phyloP scores from a whole-genome alignment of 2,797 vertebrate species.

The Myoxocephalus aenaeus region DNA sequence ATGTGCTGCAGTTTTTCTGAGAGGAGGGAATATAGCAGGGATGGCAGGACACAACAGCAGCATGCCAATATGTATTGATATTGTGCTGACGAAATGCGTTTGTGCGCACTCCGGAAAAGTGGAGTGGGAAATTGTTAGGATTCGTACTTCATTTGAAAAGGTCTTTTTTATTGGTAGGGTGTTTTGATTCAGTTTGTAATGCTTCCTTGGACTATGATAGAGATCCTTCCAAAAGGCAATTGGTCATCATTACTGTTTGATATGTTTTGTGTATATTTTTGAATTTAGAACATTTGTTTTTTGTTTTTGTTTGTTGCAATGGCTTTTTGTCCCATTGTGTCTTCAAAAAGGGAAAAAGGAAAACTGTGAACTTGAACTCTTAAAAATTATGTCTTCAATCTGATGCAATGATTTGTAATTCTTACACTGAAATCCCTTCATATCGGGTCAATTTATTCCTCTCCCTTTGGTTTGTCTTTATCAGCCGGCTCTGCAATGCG shows the following conservation, averaged over 20 bases:
- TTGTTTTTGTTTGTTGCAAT: slow-evolving; percentile 18
- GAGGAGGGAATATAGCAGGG: slow-evolving; percentile 61
- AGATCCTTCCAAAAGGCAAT: slow-evolving; percentile 47
- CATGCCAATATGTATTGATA: slow-evolving; percentile 78
- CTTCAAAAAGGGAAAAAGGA: background rate
- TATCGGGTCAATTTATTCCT: slow-evolving; percentile 19
- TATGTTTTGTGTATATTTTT: slow-evolving; percentile 51
- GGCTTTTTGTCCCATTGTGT: slow-evolving; percentile 29
- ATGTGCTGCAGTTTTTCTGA: slow-evolving; percentile 66
- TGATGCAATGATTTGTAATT: slow-evolving; percentile 70
- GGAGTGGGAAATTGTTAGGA: slow-evolving; percentile 54
- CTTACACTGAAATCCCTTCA: slow-evolving; percentile 26
- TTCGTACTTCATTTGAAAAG: slow-evolving; percentile 65
- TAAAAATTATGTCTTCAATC: slow-evolving; percentile 33
- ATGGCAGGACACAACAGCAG: slow-evolving; percentile 73
- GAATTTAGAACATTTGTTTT: background rate
- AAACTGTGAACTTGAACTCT: slow-evolving; percentile 48
- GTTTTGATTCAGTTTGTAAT: slow-evolving; percentile 64
- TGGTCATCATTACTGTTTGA: slow-evolving; percentile 70
- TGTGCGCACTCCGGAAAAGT: slow-evolving; percentile 42
- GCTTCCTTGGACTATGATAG: slow-evolving; percentile 57
- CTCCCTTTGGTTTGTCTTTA: slow-evolving; percentile 31
- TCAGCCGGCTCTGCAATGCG: slow-evolving; percentile 46
- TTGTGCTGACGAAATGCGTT: slow-evolving; percentile 74
- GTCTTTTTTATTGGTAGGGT: slow-evolving; percentile 53